Conservation (phyloP, 1,140 invertebrate species). For the Formica selysi region DNA sequence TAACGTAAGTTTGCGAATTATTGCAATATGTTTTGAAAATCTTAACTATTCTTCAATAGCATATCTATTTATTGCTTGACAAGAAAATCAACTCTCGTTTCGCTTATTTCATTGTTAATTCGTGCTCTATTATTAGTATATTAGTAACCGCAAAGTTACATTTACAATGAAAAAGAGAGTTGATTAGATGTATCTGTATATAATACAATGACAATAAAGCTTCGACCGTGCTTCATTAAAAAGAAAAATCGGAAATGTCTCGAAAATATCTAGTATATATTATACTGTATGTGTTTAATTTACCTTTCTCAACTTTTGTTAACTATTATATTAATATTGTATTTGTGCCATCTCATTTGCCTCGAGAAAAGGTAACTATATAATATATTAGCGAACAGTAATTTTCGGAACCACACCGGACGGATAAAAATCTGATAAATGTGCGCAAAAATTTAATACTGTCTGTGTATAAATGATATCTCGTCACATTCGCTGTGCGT, state of each 20-base stretch:
- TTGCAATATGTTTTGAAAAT: not conserved
- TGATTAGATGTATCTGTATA: not conserved
- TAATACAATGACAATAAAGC: not conserved
- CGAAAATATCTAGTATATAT: not conserved
- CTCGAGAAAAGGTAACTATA: not conserved
- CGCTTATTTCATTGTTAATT: not conserved
- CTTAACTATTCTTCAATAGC: not conserved
- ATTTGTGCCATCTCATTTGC: not conserved
- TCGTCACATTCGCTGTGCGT: not conserved
- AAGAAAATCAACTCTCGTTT: not conserved
- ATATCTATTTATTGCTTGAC: no score
- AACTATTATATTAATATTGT: not conserved
- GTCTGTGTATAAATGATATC: not conserved
- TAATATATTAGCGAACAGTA: not conserved
- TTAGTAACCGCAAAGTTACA: not conserved
- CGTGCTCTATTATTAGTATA: not conserved
- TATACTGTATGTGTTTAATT: not conserved
- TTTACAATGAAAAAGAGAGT: not conserved
- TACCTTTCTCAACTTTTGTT: not conserved
- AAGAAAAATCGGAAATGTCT: not conserved
- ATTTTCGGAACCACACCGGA: not conserved
- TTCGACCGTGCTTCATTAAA: not conserved
- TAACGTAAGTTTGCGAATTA: not conserved
- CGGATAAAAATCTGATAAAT: not conserved
- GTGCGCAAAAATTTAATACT: slow-evolving; percentile 22